Percentiles rank a stretch among this genome's conserved stretches.
phyloP scores from a whole-genome alignment of 2,113 vertebrate species.

The Marmota monax region DNA sequence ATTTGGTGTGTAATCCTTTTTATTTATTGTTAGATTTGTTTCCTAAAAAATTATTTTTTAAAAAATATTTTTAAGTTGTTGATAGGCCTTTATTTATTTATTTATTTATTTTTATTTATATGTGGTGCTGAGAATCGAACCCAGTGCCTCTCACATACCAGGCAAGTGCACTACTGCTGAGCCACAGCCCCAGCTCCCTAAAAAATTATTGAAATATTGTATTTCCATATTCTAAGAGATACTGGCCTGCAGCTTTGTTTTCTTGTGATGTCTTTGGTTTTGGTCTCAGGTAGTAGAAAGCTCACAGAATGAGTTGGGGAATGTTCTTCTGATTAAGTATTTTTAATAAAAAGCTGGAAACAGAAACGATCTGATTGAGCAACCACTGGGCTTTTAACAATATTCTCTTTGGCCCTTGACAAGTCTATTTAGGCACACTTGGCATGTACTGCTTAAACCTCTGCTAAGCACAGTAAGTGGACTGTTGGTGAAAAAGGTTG shows the following conservation, averaged over 20 bases:
- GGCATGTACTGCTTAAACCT: not conserved
- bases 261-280: not conserved
- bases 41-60: not conserved
- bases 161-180: too few species aligned
- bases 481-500: not conserved
- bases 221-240: not conserved
- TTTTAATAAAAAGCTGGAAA: slow-evolving; percentile 32
- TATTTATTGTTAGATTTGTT: not conserved
- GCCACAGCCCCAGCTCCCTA: not conserved
- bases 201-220: not conserved
- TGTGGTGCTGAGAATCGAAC: too few species aligned
- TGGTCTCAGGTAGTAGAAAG: not conserved
- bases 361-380: not conserved
- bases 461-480: not conserved
- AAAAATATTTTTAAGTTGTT: too few species aligned
- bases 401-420: not conserved
- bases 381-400: not conserved
- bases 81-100: too few species aligned
- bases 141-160: too few species aligned
- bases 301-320: not conserved
- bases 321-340: not conserved
- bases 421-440: not conserved
- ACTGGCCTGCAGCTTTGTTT: too few species aligned
- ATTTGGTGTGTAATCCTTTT: not conserved
- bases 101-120: too few species aligned